A percentile compares a stretch with the other conserved stretches of the same genome.
Conservation (phyloP, 2,797 vertebrate species). For the Coregonus ussuriensis region DNA sequence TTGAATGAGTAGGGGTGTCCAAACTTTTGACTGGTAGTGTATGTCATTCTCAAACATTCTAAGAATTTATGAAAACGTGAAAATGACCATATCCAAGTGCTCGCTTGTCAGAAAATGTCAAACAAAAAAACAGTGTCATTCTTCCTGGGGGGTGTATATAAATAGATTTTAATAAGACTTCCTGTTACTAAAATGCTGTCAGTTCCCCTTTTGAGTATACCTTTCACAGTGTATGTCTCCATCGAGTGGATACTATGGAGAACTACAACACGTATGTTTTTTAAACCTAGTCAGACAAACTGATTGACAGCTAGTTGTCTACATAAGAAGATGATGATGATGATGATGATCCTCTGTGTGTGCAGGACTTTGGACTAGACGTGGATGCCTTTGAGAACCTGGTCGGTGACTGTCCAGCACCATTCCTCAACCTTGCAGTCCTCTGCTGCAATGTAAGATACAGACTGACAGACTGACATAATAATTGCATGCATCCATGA, state of each 20-base stretch:
- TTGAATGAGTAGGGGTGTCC: no score
- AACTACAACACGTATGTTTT: background rate
- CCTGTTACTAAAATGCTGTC: no score
- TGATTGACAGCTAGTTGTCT: background rate
- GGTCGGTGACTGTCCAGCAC: slow-evolving; percentile 77
- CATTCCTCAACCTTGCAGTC: slow-evolving; percentile 82
- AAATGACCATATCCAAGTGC: no score
- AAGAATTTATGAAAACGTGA: no score
- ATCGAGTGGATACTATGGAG: background rate
- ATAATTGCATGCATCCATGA: background rate
- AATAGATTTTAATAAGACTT: no score
- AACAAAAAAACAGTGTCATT: no score
- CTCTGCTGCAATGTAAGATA: slow-evolving; percentile 82
- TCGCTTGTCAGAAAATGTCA: no score
- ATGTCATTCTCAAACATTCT: no score
- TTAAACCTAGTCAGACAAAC: background rate
- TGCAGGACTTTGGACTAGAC: slow-evolving; percentile 85
- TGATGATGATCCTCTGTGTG: slow-evolving; percentile 4
- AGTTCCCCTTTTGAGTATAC: no score
- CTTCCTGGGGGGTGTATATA: no score
- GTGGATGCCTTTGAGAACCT: slow-evolving; percentile 77
- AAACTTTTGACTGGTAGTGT: no score
- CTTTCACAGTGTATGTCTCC: background rate
- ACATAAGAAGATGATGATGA: background rate
- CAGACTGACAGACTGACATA: background rate